Evolutionary conservation across 2,113 vertebrate species (phyloP).

Genomic region (Xyliphius kryptos): DNA sequence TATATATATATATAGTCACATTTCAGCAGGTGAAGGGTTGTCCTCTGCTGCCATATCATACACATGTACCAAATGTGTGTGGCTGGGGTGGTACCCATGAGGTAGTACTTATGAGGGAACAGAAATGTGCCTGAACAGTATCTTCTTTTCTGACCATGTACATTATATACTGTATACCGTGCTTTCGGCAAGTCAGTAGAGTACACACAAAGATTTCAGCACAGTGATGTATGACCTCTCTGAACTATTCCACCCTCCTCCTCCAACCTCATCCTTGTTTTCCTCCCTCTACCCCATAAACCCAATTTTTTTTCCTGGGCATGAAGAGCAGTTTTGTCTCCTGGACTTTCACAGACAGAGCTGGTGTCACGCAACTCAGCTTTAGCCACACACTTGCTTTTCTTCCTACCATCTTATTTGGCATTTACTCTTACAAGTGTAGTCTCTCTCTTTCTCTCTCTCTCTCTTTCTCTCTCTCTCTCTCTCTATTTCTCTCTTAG

Average conservation of each 20-base stretch:
- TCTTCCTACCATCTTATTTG: slow-evolving; percentile 26
- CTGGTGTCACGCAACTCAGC: slow-evolving; percentile 19
- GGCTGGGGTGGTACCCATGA: too few relatives aligned
- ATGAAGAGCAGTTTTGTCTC: slow-evolving; percentile 20
- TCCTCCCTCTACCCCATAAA: slow-evolving; percentile 23
- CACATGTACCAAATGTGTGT: too few relatives aligned
- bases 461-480: too few relatives aligned
- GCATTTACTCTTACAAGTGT: slow-evolving; percentile 13
- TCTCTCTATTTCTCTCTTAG: too few relatives aligned
- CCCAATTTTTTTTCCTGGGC: slow-evolving; percentile 13
- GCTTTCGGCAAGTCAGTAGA: too few relatives aligned
- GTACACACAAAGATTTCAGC: slow-evolving; percentile 4
- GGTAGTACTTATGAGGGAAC: too few relatives aligned
- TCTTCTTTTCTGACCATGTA: too few relatives aligned
- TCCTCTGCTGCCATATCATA: not conserved
- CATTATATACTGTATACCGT: not conserved
- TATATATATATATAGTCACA: too few relatives aligned
- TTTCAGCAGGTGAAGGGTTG: too few relatives aligned
- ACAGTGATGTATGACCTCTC: slow-evolving; percentile 5
- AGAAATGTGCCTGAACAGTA: too few relatives aligned
- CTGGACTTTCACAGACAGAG: slow-evolving; percentile 9
- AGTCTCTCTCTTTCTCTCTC: too few relatives aligned
- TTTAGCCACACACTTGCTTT: slow-evolving; percentile 26
- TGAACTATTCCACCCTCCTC: slow-evolving; percentile 11
- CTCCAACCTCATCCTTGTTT: too few relatives aligned